Conservation (phyloP, 2,113 vertebrate genomes). For the Rana temporaria region DNA sequence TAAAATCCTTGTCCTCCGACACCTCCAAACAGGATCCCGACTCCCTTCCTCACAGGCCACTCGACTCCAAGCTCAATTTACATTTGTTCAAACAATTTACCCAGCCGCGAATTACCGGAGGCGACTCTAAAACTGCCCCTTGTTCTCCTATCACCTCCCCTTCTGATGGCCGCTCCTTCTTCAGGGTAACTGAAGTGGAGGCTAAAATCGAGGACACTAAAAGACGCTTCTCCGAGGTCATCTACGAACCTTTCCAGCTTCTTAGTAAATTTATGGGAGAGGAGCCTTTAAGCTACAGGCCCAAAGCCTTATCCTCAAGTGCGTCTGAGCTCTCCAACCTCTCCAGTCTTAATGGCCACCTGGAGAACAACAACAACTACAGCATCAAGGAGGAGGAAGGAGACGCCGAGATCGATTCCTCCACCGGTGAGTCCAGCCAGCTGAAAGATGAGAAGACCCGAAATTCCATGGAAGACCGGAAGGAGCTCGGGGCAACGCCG, state of each 20-base stretch:
- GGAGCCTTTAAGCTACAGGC: constrained; percentile 85
- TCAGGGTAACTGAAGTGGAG: constrained; percentile 98
- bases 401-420: constrained; percentile 81
- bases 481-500: constrained; percentile 64
- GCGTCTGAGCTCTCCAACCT: constrained; percentile 89
- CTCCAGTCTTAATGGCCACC: constrained; percentile 86
- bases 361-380: constrained; percentile 90
- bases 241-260: constrained; percentile 94
- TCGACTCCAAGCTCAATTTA: constrained; percentile 91
- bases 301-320: constrained; percentile 93
- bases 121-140: constrained; percentile 96
- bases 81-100: constrained; percentile 97
- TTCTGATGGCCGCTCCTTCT: constrained; percentile 92
- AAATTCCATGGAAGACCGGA: constrained; percentile 66
- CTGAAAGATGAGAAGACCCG: constrained; percentile 65
- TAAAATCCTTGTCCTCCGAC: constrained; percentile 95
- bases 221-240: constrained; percentile 94
- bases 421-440: constrained; percentile 67
- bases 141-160: constrained; percentile 93
- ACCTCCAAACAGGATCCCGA: constrained; percentile 86
- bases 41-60: constrained; percentile 72
- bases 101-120: constrained; percentile 85
- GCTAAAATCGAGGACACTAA: constrained; percentile 97
- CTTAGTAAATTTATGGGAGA: constrained; percentile 98
- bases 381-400: constrained; percentile 96